Percentiles rank a stretch among this genome's conserved stretches.
Conservation (phyloP, 2,797 vertebrate species). For the Sebastolobus alascanus region DNA sequence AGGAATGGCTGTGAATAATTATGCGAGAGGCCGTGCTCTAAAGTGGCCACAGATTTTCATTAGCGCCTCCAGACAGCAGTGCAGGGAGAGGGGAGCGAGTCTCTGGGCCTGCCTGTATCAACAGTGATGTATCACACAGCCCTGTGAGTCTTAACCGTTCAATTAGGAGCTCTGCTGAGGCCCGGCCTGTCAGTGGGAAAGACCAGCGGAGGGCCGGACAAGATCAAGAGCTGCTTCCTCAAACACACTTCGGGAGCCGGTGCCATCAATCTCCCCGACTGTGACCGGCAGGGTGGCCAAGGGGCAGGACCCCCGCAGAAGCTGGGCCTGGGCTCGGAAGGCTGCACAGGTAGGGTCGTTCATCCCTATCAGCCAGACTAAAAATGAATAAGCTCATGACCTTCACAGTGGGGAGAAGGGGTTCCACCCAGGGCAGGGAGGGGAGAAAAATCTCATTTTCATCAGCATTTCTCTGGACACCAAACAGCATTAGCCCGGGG, state of each 20-base stretch:
- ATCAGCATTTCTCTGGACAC: conserved; percentile 79
- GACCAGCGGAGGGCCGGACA: conserved; percentile 73
- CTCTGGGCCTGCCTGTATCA: conserved; percentile 66
- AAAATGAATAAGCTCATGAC: conserved; percentile 81
- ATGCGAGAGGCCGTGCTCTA: conserved; percentile 56
- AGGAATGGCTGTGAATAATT: conserved; percentile 69
- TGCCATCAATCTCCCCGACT: conserved; percentile 78
- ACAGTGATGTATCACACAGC: conserved; percentile 80
- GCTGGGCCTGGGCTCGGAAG: conserved; percentile 61
- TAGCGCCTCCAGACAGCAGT: conserved; percentile 68
- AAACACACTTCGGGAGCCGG: conserved; percentile 71
- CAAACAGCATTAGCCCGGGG: conserved; percentile 64
- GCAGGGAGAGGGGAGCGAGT: conserved; percentile 44
- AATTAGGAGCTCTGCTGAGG: conserved; percentile 81
- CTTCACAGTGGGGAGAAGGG: conserved; percentile 76
- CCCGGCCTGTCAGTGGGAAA: conserved; percentile 70
- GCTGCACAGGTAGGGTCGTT: conserved; percentile 75
- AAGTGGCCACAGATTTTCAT: conserved; percentile 78
- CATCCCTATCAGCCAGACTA: conserved; percentile 77
- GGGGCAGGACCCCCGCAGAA: conserved; percentile 62
- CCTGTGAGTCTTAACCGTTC: conserved; percentile 80
- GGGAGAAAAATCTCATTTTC: conserved; percentile 71
- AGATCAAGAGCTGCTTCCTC: conserved; percentile 83
- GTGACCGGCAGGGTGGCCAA: conserved; percentile 61
- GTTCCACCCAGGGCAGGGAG: conserved; percentile 53